A percentile compares a stretch with the other conserved stretches of the same genome.
Evolutionary conservation across 1,140 invertebrate species (phyloP).

Genomic region (Antheraea mylitta): DNA sequence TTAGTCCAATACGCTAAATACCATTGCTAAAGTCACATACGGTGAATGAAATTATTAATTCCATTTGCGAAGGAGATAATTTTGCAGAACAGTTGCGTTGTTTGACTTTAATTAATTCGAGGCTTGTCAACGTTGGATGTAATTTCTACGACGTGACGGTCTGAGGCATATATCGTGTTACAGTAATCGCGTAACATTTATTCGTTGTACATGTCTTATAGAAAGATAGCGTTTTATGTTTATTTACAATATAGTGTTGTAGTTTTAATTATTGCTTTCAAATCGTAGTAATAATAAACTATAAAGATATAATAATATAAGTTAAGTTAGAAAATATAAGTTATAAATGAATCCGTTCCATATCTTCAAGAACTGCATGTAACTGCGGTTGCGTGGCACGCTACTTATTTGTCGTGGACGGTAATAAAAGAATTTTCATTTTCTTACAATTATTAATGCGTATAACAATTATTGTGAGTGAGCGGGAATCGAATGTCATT

Average conservation of each 20-base stretch:
- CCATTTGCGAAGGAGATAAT: slow-evolving; percentile 70
- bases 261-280: neutral
- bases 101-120: slow-evolving; percentile 77
- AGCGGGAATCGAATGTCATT: too few relatives aligned
- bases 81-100: slow-evolving; percentile 70
- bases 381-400: too few relatives aligned
- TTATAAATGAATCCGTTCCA: too few relatives aligned
- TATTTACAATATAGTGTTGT: neutral
- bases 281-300: neutral
- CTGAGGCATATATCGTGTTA: slow-evolving; percentile 67
- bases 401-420: too few relatives aligned
- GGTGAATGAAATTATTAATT: slow-evolving; percentile 71
- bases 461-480: too few relatives aligned
- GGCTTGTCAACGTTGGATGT: slow-evolving; percentile 71
- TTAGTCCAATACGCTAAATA: slow-evolving; percentile 26
- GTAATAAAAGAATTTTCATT: too few relatives aligned
- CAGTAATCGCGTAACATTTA: slow-evolving; percentile 61
- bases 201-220: slow-evolving; percentile 45
- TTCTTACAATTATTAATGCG: too few relatives aligned
- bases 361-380: too few relatives aligned
- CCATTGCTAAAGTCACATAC: slow-evolving; percentile 39
- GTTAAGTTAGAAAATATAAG: too few relatives aligned
- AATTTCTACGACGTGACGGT: slow-evolving; percentile 63
- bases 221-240: neutral
- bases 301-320: too few relatives aligned